These are phyloP conservation scores for Leucophenga varia DNA, from an alignment of 1,140 invertebrate species.

Conservation along the genomic window DNA sequence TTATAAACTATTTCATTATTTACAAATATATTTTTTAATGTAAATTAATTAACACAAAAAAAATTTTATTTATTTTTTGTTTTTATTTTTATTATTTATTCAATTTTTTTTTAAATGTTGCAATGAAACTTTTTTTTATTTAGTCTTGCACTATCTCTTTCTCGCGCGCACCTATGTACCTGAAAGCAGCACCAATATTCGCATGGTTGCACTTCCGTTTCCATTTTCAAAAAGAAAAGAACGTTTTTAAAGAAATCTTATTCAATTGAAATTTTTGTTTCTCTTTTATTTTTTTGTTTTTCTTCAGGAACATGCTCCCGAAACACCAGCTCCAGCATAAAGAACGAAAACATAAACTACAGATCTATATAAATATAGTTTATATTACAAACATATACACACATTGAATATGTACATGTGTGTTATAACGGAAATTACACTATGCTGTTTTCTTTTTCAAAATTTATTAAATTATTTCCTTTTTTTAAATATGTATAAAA, in stretches of 20 bases:
- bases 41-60: conserved; percentile 9
- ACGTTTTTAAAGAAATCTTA: background rate
- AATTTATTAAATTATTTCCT: background rate
- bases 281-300: background rate
- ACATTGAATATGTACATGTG: background rate
- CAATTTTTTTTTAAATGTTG: conserved; percentile 1
- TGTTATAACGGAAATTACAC: background rate
- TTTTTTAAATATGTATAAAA: too few species aligned
- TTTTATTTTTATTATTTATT: too few species aligned
- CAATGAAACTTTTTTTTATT: background rate
- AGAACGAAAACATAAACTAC: background rate
- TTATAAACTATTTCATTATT: conserved; percentile 16
- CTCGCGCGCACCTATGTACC: too few species aligned
- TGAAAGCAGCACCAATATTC: background rate
- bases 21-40: conserved; percentile 8
- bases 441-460: conserved; percentile 4
- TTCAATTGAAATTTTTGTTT: background rate
- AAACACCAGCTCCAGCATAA: conserved; percentile 17
- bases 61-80: too few species aligned
- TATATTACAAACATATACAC: too few species aligned
- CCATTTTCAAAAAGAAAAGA: conserved; percentile 2
- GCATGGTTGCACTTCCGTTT: background rate
- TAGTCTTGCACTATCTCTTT: too few species aligned
- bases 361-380: too few species aligned
- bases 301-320: conserved; percentile 18